These are phyloP conservation scores for Omphaloscelis lunosa DNA, from an alignment of 2,888 invertebrate genomes.

Conservation along the genomic window DNA sequence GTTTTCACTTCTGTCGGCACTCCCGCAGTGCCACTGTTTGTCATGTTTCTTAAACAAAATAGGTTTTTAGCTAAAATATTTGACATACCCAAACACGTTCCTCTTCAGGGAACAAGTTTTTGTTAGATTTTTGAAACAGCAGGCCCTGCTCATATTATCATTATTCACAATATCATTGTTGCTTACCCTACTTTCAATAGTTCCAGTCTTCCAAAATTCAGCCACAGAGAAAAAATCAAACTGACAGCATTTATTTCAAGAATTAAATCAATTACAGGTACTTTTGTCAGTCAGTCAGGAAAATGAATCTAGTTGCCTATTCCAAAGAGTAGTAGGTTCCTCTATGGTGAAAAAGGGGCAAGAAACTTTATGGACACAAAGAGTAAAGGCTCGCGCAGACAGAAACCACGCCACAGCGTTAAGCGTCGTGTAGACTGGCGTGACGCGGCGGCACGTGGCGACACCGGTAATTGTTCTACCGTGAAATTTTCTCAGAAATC, in stretches of 20 bases:
- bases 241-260: background rate
- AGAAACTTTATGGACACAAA: background rate
- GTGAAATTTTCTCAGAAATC: too few relatives aligned
- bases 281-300: background rate
- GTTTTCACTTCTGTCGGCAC: too few relatives aligned
- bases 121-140: background rate
- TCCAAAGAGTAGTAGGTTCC: background rate
- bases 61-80: background rate
- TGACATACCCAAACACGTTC: constrained; percentile 7
- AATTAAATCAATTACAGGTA: background rate
- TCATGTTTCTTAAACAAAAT: background rate
- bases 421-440: too few relatives aligned
- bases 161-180: background rate
- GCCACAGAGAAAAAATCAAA: background rate
- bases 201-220: background rate
- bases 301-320: background rate
- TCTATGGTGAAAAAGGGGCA: background rate
- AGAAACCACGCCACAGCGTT: too few relatives aligned
- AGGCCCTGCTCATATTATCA: too few relatives aligned
- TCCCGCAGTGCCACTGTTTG: too few relatives aligned
- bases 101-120: background rate
- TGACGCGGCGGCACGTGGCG: too few relatives aligned
- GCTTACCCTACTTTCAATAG: constrained; percentile 3
- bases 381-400: too few relatives aligned
- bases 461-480: too few relatives aligned